Percentiles rank a stretch among this genome's conserved stretches.
These are phyloP conservation scores for Leptinotarsa undecemlineata DNA, from an alignment of 1,140 invertebrate species.

Conservation along the genomic window DNA sequence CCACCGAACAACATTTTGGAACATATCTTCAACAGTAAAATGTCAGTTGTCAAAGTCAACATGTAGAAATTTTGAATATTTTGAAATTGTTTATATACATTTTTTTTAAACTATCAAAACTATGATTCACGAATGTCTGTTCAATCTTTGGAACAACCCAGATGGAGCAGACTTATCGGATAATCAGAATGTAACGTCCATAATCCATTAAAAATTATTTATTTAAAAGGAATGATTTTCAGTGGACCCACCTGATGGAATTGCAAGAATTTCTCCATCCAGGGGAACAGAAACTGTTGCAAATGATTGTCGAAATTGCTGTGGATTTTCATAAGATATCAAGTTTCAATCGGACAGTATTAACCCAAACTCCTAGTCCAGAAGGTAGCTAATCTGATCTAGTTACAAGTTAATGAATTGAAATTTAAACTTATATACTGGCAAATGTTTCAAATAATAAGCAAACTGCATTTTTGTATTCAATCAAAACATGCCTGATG, in stretches of 20 bases:
- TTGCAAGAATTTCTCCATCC: constrained; percentile 53
- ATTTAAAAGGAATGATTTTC: constrained; percentile 26
- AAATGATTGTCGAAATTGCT: constrained; percentile 47
- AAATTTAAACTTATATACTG: background rate
- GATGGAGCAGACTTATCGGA: constrained; percentile 30
- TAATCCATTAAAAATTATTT: constrained; percentile 15
- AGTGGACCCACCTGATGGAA: constrained; percentile 44
- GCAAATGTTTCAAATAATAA: too few relatives aligned
- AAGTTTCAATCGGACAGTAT: constrained; percentile 44
- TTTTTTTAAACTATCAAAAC: constrained; percentile 11
- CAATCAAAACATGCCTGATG: too few relatives aligned
- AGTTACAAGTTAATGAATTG: background rate
- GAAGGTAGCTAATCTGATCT: constrained; percentile 22
- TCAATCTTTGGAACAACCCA: constrained; percentile 47
- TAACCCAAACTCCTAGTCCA: constrained; percentile 30
- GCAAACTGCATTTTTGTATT: too few relatives aligned
- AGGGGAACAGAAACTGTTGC: constrained; percentile 48
- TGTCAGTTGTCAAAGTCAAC: too few relatives aligned
- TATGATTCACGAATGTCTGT: constrained; percentile 50
- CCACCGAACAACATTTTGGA: too few relatives aligned
- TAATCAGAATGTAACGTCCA: constrained; percentile 31
- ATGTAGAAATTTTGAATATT: too few relatives aligned
- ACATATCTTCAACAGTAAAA: too few relatives aligned
- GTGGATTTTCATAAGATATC: constrained; percentile 50
- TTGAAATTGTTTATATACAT: constrained; percentile 3